These are phyloP conservation scores for Drosophila percnosoma DNA, from an alignment of 2,888 invertebrate genomes.

Conservation along the genomic window DNA sequence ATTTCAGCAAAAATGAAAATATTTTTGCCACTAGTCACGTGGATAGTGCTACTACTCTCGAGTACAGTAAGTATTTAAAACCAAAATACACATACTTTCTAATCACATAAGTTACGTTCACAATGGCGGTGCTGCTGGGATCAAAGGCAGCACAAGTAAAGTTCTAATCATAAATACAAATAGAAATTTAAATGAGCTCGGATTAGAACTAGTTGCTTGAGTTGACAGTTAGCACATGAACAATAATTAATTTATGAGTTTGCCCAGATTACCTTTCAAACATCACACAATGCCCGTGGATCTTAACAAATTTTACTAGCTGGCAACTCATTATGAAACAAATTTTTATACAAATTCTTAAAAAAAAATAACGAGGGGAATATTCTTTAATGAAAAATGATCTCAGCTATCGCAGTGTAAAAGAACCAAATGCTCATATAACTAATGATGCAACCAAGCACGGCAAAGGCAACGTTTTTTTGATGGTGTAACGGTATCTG, in stretches of 20 bases:
- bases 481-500: constrained; percentile 64
- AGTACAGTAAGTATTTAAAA: constrained; percentile 89
- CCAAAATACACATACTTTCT: not conserved
- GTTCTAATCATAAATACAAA: constrained; percentile 36
- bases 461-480: not conserved
- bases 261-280: constrained; percentile 35
- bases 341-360: constrained; percentile 51
- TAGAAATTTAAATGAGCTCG: constrained; percentile 27
- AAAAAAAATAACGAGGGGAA: constrained; percentile 22
- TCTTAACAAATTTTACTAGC: constrained; percentile 69
- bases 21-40: constrained; percentile 96
- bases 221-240: constrained; percentile 57
- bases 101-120: constrained; percentile 7
- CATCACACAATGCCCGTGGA: constrained; percentile 28
- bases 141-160: constrained; percentile 28
- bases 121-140: constrained; percentile 23
- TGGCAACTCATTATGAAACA: constrained; percentile 70
- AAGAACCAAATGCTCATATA: constrained; percentile 33
- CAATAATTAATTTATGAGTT: constrained; percentile 74
- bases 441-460: constrained; percentile 52
- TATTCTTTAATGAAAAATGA: constrained; percentile 47
- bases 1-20: constrained; percentile 96
- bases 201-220: constrained; percentile 4
- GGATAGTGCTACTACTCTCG: constrained; percentile 93
- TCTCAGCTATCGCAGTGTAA: constrained; percentile 21